A percentile compares a stretch with the other conserved stretches of the same genome.
phyloP scores from a whole-genome alignment of 2,113 vertebrate genomes.

The Stigmatopora argus region DNA sequence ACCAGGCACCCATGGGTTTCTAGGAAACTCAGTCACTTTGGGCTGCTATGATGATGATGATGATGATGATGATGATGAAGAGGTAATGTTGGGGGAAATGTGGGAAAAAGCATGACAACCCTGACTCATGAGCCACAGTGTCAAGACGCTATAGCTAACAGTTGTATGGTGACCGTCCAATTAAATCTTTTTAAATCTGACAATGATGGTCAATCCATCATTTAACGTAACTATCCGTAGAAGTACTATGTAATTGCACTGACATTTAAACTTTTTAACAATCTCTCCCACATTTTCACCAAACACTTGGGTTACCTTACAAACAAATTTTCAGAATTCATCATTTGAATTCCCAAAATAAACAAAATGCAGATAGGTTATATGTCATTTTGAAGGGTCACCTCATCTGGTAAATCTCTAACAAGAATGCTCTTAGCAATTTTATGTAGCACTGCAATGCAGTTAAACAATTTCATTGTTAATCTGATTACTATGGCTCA shows the following conservation, averaged over 20 bases:
- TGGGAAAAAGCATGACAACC: constrained; percentile 22
- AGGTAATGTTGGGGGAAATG: constrained; percentile 64
- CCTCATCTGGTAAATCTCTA: no score
- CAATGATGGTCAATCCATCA: no score
- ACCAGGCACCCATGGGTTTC: constrained; percentile 58
- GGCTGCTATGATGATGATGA: constrained; percentile 44
- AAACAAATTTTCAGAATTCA: no score
- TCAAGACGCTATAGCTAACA: constrained; percentile 19
- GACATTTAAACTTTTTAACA: no score
- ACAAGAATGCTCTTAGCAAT: neutral
- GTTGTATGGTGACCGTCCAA: neutral
- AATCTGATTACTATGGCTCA: constrained; percentile 27
- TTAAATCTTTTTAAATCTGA: no score
- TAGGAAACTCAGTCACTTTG: constrained; percentile 66
- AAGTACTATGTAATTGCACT: no score
- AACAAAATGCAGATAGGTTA: no score
- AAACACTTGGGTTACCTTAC: no score
- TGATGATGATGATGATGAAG: constrained; percentile 57
- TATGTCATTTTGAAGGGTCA: no score
- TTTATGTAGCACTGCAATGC: neutral
- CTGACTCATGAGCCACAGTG: constrained; percentile 2
- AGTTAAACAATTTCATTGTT: constrained; percentile 9
- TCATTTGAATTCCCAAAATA: no score
- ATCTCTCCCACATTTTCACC: no score
- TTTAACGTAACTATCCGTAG: no score